A percentile compares a stretch with the other conserved stretches of the same genome.
Evolutionary conservation across 2,888 invertebrate species (phyloP).

Genomic region (Mythimna loreyi): DNA sequence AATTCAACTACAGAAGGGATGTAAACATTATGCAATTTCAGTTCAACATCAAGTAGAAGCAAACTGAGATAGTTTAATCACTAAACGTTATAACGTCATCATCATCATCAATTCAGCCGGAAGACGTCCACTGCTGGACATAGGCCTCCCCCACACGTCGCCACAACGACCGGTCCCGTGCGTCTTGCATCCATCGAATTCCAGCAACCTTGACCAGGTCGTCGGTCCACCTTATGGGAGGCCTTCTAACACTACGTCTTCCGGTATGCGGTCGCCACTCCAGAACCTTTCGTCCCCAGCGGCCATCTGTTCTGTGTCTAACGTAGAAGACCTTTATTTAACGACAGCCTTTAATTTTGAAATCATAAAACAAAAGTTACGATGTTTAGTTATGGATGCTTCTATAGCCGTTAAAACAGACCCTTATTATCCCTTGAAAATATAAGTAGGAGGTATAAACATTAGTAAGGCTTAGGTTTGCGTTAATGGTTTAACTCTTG

Average conservation of each 20-base stretch:
- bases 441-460: constrained; percentile 56
- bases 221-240: no score
- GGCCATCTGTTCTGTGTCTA: no score
- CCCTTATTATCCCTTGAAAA: constrained; percentile 62
- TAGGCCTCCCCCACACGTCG: no score
- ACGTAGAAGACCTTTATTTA: constrained; percentile 45
- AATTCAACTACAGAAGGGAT: neutral
- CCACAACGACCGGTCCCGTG: no score
- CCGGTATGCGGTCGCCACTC: no score
- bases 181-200: no score
- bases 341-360: constrained; percentile 54
- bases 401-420: constrained; percentile 52
- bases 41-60: neutral
- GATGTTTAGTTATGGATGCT: constrained; percentile 56
- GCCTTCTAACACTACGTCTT: no score
- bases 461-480: constrained; percentile 43
- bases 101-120: no score
- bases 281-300: no score
- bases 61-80: constrained; percentile 3
- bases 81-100: no score
- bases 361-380: constrained; percentile 56
- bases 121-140: no score
- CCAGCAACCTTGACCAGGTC: no score
- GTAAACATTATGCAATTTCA: neutral
- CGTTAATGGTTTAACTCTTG: constrained; percentile 55